Evolutionary conservation across 1,140 invertebrate species (phyloP), one percentile per base, ranked within the genome.

Genomic region (Drosophila paulistorum): DNA sequence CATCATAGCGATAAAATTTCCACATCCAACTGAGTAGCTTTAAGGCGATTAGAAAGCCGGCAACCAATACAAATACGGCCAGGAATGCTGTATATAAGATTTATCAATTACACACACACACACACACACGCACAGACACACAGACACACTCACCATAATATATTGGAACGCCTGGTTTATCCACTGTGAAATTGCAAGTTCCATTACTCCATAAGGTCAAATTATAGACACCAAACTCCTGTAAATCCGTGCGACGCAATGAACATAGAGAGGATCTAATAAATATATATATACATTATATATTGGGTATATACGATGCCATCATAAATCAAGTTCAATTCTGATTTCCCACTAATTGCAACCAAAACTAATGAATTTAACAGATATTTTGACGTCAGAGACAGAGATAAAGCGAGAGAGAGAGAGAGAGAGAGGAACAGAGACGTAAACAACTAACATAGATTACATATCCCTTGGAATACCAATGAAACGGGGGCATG

Each of bases 191-290:
- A 17, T 92, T 72, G 82, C 96, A 96, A 23, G 89, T 93, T 0
- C 92, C 92, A 30, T 93, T 91, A 17, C 54, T 78, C n/a, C 92
- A 90, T 0, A 94, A 79, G 30, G 92, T 93, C 23, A 96, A 86
- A 62, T 95, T 93, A 77, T 97, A 97, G 55, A 96, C 94, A 6
- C 96, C 96, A 83, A 96, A 97, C 92, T 96, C 94, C 11, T 94
- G 95, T 69, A 96, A 84, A 54, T 94, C 92, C 78, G 10, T 95
- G 68, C 80, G 96, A 93, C 87, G 95, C 95, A 66, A 93, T 70
- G 30, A 94, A 59, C 74, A 92, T 65, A 90, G 55, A 3, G 84
- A 65, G 10, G 80, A 65, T 33, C 84, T 87, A 62, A 55, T 35
- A 55, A 30, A 37, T 2, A n/a, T 10, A 60, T 11, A 11, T 9